Evolutionary conservation across 2,113 vertebrate genomes (phyloP), one percentile per base, ranked within the genome.

Genomic region (Bungarus multicinctus): DNA sequence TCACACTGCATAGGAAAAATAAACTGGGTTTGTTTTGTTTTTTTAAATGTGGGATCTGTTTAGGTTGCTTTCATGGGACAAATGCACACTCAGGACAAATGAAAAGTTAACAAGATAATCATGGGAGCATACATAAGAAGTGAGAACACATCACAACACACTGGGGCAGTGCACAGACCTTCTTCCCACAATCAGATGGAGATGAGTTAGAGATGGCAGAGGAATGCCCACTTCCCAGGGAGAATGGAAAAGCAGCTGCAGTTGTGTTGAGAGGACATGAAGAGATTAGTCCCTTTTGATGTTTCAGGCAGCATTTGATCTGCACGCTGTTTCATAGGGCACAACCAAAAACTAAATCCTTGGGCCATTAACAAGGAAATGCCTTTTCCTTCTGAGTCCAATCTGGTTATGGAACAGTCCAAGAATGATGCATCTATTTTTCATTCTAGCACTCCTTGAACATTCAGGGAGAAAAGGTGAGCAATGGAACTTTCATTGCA

Each of bases 231-330:
- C 34, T 81, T 43, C 85, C 92, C 95, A 94, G 91, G 93, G 93
- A 94, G 87, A 94, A 96, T 93, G 93, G 95, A 50, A 93, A 94
- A 95, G 92, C 91, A 96, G 96, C 94, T 96, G 96, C 93, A 89
- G 93, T 95, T 94, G 95, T 22, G 47, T 74, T 95, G 86, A 39
- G 11, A n/a, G 45, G 55, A 54, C 55, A 87, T 34, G 34, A 90
- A 85, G 22, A 90, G 95, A 95, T 95, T 85, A 95, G 94, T 94
- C 95, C 96, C 96, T 96, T 97, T n/a, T 97, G 96, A 96, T 97
- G 97, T 97, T 97, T 97, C 97, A 97, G 87, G 91, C 90, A 94
- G 92, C 0, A 14, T 88, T 89, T 89, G 90, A 53, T 92, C 74
- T 92, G 85, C 69, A 55, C 47, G 10, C 69, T 60, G 3, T 85